Conservation (phyloP, 1,140 invertebrate genomes). For the Nasonia vitripennis region DNA sequence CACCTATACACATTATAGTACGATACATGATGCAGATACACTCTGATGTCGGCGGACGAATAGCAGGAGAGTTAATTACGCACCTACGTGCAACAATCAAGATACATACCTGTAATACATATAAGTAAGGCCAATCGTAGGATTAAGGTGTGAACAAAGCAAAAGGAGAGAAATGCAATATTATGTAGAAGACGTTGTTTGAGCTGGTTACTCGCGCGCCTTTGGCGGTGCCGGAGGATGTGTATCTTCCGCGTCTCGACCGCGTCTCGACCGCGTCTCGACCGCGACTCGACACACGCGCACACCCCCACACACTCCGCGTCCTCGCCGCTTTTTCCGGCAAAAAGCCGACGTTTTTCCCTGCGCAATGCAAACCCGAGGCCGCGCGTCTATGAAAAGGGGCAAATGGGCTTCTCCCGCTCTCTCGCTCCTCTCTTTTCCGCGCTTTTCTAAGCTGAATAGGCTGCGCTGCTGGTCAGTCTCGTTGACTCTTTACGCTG, state of each 20-base stretch:
- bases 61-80: neutral
- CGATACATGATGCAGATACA: too few relatives aligned
- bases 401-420: neutral
- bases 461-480: too few relatives aligned
- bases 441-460: too few relatives aligned
- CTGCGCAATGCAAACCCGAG: neutral
- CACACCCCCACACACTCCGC: neutral
- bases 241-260: neutral
- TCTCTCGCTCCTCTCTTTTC: neutral
- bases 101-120: neutral
- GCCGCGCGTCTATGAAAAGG: neutral
- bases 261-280: neutral
- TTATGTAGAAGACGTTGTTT: neutral
- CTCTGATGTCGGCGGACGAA: too few relatives aligned
- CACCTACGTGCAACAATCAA: neutral
- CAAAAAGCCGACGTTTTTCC: neutral
- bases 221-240: neutral
- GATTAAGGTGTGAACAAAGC: neutral
- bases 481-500: neutral
- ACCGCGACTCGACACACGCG: neutral
- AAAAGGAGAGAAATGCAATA: neutral
- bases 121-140: neutral
- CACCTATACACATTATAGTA: too few relatives aligned
- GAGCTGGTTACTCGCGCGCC: neutral
- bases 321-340: neutral